Conservation (phyloP, 2,888 invertebrate genomes). For the Drosophila merina region DNA sequence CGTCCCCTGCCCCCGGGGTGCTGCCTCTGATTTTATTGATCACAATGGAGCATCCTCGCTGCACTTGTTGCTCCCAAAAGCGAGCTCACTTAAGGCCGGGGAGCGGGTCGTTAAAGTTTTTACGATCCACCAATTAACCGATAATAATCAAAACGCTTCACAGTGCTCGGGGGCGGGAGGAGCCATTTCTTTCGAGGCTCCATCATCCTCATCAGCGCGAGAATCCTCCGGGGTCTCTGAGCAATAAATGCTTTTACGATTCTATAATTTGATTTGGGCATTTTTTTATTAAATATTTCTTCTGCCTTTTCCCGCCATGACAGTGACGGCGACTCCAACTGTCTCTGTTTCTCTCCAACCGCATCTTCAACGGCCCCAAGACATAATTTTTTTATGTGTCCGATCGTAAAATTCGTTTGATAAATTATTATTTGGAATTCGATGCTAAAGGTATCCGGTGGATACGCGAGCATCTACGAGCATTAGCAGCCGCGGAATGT, state of each 20-base stretch:
- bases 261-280: constrained; percentile 82
- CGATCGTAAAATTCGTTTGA: constrained; percentile 78
- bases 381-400: constrained; percentile 76
- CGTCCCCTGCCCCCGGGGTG: background rate
- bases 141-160: constrained; percentile 81
- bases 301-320: constrained; percentile 12
- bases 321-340: constrained; percentile 31
- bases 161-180: constrained; percentile 2
- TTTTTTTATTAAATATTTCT: constrained; percentile 73
- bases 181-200: constrained; percentile 49
- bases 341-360: constrained; percentile 10
- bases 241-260: constrained; percentile 82
- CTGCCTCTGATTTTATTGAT: constrained; percentile 51
- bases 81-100: constrained; percentile 60
- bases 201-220: constrained; percentile 26
- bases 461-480: constrained; percentile 11
- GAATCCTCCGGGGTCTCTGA: constrained; percentile 31
- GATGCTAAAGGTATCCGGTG: constrained; percentile 42
- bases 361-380: constrained; percentile 29
- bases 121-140: constrained; percentile 82
- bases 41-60: constrained; percentile 39
- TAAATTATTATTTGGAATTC: constrained; percentile 79
- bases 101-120: constrained; percentile 79
- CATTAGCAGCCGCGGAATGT: constrained; percentile 1
- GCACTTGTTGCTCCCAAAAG: constrained; percentile 72